Evolutionary conservation across 1,140 invertebrate genomes (phyloP), one percentile per base, ranked within the genome.

Genomic region (Pristionchus pacificus): DNA sequence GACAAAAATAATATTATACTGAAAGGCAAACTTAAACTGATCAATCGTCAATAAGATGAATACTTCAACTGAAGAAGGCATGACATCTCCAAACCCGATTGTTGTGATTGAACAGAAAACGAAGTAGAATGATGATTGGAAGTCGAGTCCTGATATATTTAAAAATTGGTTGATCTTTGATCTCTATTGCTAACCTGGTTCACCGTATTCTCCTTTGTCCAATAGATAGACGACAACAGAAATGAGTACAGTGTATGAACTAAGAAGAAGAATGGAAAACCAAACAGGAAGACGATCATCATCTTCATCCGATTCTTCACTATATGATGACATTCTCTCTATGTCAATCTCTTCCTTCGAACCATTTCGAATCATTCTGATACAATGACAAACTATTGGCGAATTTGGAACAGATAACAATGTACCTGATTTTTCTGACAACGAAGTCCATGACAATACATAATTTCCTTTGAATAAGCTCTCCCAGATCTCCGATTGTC

Each of bases 31-130:
- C n/a, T 65, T 49, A 62, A 27, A 15, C 19, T 62, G 15, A 62
- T 0, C 33, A 28, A 55, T 31, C 29, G 2, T n/a, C 2, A n/a
- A 25, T 2, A 28, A 6, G n/a, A 25, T 61, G n/a, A 10, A 28
- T 1, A 71, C 70, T 30, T 71, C 62, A 58, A 73, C 68, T 24
- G 68, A 64, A 57, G 64, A 63, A 13, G 71, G 71, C 71, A 73
- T 73, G 6, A 73, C 71, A 68, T 73, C 71, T 27, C 71, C 71
- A 6, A 73, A 27, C 14, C 71, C 71, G n/a, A 73, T 73, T 14
- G 71, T 73, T 63, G 71, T 68, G 29, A 73, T 38, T 49, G 58
- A 62, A 49, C 68, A 68, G 60, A 73, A 73, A 28, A 66, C 68
- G 38, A 73, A 73, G 31, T 73, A 73, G 57, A 73, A 68, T 2